Evolutionary conservation across 64 coral and sea anemone genomes (phyloP).

Genomic region (Cladopsammia gracilis): DNA sequence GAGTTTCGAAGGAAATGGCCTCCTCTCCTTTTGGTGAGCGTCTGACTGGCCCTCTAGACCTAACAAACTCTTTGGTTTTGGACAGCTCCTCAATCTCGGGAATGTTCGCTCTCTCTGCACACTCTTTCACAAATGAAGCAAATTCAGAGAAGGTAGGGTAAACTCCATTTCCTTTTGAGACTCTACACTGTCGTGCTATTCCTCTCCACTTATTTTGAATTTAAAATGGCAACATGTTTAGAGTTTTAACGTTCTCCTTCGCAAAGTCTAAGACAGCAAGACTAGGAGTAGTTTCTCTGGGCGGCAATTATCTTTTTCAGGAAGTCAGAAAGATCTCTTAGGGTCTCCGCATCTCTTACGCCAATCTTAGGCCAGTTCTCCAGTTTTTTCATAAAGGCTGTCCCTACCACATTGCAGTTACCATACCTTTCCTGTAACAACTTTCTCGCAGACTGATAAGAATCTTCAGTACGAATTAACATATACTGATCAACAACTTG

Average conservation of each 20-base stretch:
- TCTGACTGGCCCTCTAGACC: not conserved
- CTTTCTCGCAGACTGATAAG: no score
- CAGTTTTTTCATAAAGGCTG: no score
- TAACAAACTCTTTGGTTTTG: not conserved
- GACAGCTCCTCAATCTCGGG: slow-evolving; percentile 9
- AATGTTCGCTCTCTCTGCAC: no score
- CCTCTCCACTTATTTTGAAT: no score
- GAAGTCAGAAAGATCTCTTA: slow-evolving; percentile 55
- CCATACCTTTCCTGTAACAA: no score
- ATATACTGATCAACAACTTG: no score
- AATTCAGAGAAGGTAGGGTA: no score
- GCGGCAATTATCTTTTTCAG: slow-evolving; percentile 45
- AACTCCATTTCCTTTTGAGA: no score
- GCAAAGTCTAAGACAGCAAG: slow-evolving; percentile 67
- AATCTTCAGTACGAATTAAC: no score
- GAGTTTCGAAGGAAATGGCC: not conserved
- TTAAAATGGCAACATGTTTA: slow-evolving; percentile 10
- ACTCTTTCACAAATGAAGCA: no score
- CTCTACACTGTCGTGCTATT: no score
- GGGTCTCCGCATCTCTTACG: slow-evolving; percentile 17
- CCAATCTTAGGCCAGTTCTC: slow-evolving; percentile 64
- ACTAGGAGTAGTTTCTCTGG: slow-evolving; percentile 22
- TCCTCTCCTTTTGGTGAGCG: not conserved
- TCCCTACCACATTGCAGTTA: no score
- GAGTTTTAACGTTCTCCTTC: slow-evolving; percentile 45